Percentiles rank a stretch among this genome's conserved stretches.
phyloP scores from a whole-genome alignment of 64 coral and sea anemone genomes.

The Montipora capricornis region DNA sequence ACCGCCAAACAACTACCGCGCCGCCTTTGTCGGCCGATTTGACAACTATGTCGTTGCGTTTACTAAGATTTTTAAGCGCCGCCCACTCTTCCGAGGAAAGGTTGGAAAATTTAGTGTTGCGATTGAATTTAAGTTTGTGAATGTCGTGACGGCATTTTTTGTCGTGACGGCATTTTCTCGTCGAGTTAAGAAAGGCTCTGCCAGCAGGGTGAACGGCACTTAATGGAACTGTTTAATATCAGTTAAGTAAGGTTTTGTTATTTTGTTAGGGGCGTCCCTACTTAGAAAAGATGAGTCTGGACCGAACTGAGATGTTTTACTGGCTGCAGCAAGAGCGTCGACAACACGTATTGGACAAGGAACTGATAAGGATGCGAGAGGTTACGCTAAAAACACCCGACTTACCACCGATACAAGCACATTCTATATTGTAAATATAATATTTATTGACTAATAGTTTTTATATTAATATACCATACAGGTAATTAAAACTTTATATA shows the following conservation, averaged over 20 bases:
- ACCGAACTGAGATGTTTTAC: slow-evolving; percentile 98
- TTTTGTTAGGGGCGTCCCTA: slow-evolving; percentile 84
- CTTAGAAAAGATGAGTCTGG: slow-evolving; percentile 84
- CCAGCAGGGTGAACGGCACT: no score
- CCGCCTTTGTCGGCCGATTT: no score
- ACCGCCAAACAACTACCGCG: no score
- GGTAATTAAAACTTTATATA: background rate
- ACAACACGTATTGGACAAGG: slow-evolving; percentile 77
- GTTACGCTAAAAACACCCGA: slow-evolving; percentile 52
- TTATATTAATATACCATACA: slow-evolving; percentile 33
- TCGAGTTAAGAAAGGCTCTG: no score
- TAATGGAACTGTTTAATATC: background rate
- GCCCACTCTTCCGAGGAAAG: no score
- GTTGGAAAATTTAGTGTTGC: no score
- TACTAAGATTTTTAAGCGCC: no score
- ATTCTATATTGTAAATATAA: slow-evolving; percentile 66
- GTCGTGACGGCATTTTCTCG: no score
- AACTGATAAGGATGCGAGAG: slow-evolving; percentile 69
- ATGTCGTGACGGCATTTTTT: no score
- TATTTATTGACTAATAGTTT: slow-evolving; percentile 4
- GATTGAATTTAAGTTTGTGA: no score
- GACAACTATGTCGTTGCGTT: no score
- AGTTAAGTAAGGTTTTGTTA: background rate
- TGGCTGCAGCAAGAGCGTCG: slow-evolving; percentile 98
- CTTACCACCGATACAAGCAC: slow-evolving; percentile 58